These are phyloP conservation scores for Falco punctatus DNA, from an alignment of 2,113 vertebrate genomes.

Conservation along the genomic window DNA sequence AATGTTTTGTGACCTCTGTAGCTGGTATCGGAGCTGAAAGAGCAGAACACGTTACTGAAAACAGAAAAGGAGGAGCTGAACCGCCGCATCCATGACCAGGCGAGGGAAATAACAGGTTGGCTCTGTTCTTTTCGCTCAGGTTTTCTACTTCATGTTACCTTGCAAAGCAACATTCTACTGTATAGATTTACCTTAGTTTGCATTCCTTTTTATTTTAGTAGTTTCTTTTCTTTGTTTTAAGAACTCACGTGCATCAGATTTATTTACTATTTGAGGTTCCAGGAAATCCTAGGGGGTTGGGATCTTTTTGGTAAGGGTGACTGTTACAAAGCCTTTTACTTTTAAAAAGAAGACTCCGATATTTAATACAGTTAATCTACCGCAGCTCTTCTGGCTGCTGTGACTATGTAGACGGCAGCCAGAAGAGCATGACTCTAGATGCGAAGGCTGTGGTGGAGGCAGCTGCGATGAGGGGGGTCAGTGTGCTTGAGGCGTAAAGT, in stretches of 20 bases:
- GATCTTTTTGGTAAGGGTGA: neutral
- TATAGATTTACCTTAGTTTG: neutral
- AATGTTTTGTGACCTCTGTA: constrained; percentile 57
- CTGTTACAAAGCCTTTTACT: neutral
- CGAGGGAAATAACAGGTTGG: constrained; percentile 92
- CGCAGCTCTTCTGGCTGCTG: neutral
- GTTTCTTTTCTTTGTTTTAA: neutral
- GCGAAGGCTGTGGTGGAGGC: neutral
- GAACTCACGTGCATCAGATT: neutral
- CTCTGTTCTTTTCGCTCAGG: neutral
- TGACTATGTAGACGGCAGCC: neutral
- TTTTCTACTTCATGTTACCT: neutral
- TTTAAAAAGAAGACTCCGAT: neutral
- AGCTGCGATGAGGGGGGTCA: neutral
- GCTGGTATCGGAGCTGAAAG: constrained; percentile 91
- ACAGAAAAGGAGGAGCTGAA: constrained; percentile 94
- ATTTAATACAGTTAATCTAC: neutral
- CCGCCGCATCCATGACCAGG: constrained; percentile 89
- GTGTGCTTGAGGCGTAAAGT: neutral
- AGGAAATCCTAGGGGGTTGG: neutral
- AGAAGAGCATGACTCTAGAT: neutral
- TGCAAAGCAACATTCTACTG: neutral
- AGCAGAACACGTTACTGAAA: constrained; percentile 91
- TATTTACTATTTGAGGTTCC: neutral
- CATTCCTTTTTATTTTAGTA: neutral